These are phyloP conservation scores for Macrotus californicus DNA, from an alignment of 2,113 vertebrate genomes.

Conservation along the genomic window DNA sequence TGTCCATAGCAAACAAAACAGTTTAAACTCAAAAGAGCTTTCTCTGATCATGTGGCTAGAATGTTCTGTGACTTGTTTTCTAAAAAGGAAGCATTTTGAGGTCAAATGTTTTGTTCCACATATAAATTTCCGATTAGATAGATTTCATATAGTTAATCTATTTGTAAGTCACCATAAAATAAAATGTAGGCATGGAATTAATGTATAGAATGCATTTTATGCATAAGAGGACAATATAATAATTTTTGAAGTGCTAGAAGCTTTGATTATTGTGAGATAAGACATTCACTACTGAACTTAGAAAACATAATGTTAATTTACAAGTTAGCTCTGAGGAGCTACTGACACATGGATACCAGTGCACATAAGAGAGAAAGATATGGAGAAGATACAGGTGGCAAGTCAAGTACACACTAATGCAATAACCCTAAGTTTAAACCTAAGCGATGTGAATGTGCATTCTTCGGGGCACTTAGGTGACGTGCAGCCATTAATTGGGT, in stretches of 20 bases:
- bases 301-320: background rate
- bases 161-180: background rate
- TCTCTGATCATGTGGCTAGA: background rate
- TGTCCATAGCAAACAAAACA: background rate
- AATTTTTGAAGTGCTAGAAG: background rate
- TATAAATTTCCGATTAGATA: background rate
- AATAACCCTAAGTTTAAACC: background rate
- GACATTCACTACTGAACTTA: background rate
- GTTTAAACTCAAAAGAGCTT: background rate
- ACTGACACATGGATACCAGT: background rate
- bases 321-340: background rate
- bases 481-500: constrained; percentile 45
- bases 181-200: background rate
- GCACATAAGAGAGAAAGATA: background rate
- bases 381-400: background rate
- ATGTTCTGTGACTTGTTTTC: background rate
- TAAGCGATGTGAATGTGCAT: background rate
- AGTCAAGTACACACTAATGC: background rate
- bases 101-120: background rate
- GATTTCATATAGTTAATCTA: background rate
- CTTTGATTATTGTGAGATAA: background rate
- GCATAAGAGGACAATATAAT: background rate
- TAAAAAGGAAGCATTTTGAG: background rate
- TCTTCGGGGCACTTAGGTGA: constrained; percentile 36
- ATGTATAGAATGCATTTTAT: background rate